Percentiles rank a stretch among this genome's conserved stretches.
phyloP scores from a whole-genome alignment of 2,113 vertebrate genomes.

The Eudyptes chrysolophus region DNA sequence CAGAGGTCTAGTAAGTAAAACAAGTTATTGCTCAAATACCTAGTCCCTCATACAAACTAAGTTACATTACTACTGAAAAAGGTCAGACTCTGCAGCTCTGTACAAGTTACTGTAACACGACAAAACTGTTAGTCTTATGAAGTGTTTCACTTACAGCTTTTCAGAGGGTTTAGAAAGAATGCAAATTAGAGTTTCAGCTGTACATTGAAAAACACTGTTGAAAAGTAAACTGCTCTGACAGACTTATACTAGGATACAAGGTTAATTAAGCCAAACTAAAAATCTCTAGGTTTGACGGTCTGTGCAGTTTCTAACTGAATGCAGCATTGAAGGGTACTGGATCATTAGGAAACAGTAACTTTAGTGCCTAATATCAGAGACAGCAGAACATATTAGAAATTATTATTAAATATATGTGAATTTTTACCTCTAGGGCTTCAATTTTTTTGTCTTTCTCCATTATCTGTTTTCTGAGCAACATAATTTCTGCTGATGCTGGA shows the following conservation, averaged over 20 bases:
- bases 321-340: not conserved
- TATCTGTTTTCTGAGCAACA: slow-evolving; percentile 87
- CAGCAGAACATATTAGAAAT: not conserved
- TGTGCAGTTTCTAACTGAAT: not conserved
- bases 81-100: not conserved
- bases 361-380: not conserved
- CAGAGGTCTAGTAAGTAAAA: not conserved
- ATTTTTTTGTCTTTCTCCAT: slow-evolving; percentile 90
- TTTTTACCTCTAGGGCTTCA: slow-evolving; percentile 85
- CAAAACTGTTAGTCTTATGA: not conserved
- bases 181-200: not conserved
- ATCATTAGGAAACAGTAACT: not conserved
- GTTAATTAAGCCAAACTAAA: not conserved
- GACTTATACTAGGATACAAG: not conserved
- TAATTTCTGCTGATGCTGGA: slow-evolving; percentile 95
- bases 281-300: not conserved
- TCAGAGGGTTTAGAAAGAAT: not conserved
- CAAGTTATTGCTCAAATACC: not conserved
- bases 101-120: accelerated
- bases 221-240: not conserved
- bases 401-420: not conserved
- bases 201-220: not conserved
- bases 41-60: not conserved
- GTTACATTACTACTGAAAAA: not conserved
- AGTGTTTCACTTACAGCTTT: not conserved